Evolutionary conservation across 2,888 invertebrate species (phyloP), one percentile per base, ranked within the genome.

Genomic region (Pogonocherus hispidulus): DNA sequence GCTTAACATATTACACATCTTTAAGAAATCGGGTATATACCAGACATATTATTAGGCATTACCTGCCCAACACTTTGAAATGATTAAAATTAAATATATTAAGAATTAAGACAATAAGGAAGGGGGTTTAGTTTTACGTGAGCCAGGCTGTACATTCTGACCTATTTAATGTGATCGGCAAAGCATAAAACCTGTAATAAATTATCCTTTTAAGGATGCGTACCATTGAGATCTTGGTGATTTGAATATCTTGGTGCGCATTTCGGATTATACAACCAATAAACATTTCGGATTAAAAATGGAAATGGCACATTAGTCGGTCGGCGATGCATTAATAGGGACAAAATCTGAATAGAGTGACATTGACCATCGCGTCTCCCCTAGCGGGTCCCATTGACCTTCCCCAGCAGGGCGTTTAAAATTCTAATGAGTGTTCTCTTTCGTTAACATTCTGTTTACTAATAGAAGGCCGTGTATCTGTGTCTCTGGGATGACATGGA

Each of bases 311-410:
- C 62, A 51, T 62, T 51, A 62, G 35, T n/a, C 51, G 8, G 35
- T n/a, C 51, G 11, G 20, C 35, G 32, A n/a, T 37, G 62, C 32
- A 62, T 62, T 62, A 62, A 62, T 51, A 14, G 37, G 20, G 37
- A 20, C 22, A 35, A 59, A 16, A 62, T 62, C 62, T 62, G 19
- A 62, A 62, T 62, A 62, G 51, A 62, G 47, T 62, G 62, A 62
- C 62, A 62, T 62, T 62, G 62, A 62, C 62, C 62, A 62, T 62
- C 62, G 62, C 41, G 41, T 41, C 41, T 41, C 16, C 41, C 41
- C n/a, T 41, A 41, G 14, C 41, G 35, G 46, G 47, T 62, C 51
- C 49, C 51, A 62, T 62, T 62, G 62, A 62, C 62, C 62, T 51
- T 62, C 62, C 47, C 59, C 47, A 47, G 19, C n/a, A n/a, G n/a